Conservation (phyloP, 2,797 vertebrate genomes). For the Myotis planiceps region DNA sequence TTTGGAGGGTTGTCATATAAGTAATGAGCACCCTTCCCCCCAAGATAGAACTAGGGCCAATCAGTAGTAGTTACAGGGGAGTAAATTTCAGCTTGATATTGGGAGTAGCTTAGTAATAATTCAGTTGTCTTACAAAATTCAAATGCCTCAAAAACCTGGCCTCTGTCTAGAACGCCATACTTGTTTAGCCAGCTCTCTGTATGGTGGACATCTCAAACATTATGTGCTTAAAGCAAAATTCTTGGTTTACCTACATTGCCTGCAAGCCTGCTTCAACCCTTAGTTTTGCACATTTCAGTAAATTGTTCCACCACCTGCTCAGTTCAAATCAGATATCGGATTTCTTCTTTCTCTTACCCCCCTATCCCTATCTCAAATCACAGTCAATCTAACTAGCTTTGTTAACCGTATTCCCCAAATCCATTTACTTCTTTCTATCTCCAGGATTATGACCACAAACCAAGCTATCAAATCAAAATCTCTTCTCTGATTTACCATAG, state of each 20-base stretch:
- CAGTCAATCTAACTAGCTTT: background rate
- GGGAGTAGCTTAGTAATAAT: background rate
- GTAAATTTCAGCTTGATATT: background rate
- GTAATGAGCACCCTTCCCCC: background rate
- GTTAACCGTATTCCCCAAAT: background rate
- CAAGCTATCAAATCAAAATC: background rate
- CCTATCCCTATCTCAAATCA: background rate
- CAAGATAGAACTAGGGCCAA: background rate
- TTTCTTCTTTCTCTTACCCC: background rate
- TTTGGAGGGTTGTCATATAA: background rate
- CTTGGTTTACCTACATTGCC: background rate
- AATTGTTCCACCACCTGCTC: background rate
- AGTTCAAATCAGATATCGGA: background rate
- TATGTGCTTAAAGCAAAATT: background rate
- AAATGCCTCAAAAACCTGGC: background rate
- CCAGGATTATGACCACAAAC: background rate
- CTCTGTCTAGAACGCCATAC: background rate
- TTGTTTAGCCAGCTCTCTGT: background rate
- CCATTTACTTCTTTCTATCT: background rate
- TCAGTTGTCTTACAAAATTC: background rate
- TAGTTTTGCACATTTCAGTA: background rate
- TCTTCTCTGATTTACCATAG: background rate
- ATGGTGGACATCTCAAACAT: background rate
- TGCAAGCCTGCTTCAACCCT: background rate
- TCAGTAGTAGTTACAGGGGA: background rate